A percentile compares a stretch with the other conserved stretches of the same genome.
phyloP scores from a whole-genome alignment of 2,888 invertebrate species.

The Podotricha telesiphe region DNA sequence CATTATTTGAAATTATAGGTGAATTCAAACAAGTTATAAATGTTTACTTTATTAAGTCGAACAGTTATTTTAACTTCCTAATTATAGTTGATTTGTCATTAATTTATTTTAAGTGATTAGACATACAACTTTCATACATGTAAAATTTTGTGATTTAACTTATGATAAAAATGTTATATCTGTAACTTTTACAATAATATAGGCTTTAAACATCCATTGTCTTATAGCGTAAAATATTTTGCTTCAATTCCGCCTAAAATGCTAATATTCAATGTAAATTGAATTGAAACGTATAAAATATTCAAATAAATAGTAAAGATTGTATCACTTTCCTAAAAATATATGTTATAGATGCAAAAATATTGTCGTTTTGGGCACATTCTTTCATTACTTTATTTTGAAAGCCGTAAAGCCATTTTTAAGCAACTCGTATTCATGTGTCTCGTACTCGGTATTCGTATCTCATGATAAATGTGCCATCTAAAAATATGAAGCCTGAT shows the following conservation, averaged over 20 bases:
- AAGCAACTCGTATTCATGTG: neutral
- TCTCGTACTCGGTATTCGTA: neutral
- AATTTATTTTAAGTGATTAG: neutral
- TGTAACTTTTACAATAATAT: slow-evolving; percentile 8
- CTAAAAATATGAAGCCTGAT: neutral
- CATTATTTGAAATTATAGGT: too few species aligned
- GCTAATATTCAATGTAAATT: neutral
- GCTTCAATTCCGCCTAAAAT: slow-evolving; percentile 13
- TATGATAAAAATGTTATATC: neutral
- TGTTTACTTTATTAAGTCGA: too few species aligned
- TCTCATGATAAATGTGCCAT: slow-evolving; percentile 8
- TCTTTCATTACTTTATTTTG: too few species aligned
- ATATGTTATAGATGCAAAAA: too few species aligned
- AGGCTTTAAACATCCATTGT: neutral
- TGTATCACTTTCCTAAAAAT: neutral
- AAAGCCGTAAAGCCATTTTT: too few species aligned
- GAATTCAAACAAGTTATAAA: too few species aligned
- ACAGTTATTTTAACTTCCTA: too few species aligned
- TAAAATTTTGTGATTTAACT: neutral
- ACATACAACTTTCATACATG: neutral
- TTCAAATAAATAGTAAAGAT: neutral
- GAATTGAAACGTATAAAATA: neutral
- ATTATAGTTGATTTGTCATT: too few species aligned
- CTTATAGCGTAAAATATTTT: neutral
- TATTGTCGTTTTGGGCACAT: neutral